Evolutionary conservation across 2,797 vertebrate genomes (phyloP).

Genomic region (Lithobates pipiens): DNA sequence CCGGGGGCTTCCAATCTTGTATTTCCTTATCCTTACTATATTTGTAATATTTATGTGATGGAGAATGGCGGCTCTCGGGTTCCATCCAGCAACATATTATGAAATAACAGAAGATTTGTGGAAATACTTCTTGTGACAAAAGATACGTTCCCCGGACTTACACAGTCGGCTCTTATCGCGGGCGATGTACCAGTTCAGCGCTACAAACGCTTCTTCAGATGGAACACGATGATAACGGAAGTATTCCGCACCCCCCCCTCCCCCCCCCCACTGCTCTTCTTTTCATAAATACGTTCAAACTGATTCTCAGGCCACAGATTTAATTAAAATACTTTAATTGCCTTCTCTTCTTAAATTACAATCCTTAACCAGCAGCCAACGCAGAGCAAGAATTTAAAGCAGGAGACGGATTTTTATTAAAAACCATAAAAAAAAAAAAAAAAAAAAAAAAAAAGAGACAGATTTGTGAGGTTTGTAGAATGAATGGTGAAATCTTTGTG

Average conservation of each 20-base stretch:
- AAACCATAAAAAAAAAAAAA: not conserved
- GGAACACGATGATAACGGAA: conserved; percentile 1
- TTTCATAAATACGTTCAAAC: conserved; percentile 46
- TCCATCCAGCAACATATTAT: no score
- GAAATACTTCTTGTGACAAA: no score
- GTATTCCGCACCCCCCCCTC: not conserved
- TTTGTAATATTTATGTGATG: no score
- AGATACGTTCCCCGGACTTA: no score
- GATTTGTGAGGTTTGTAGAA: conserved; percentile 13
- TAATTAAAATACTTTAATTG: conserved; percentile 56
- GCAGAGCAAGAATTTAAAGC: conserved; percentile 1
- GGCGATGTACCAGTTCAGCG: not conserved
- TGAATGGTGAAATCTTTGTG: not conserved
- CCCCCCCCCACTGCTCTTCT: not conserved
- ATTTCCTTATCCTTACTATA: no score
- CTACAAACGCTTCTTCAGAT: conserved; percentile 8
- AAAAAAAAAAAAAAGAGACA: not conserved
- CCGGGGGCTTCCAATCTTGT: no score
- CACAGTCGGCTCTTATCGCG: not conserved
- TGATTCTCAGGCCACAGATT: conserved; percentile 30
- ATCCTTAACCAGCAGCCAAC: conserved; percentile 21
- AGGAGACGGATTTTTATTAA: conserved; percentile 18
- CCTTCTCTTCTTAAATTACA: conserved; percentile 31
- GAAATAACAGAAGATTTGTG: no score
- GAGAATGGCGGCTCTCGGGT: no score